phyloP scores from a whole-genome alignment of 2,888 invertebrate species.

The Macrosoma leucophasiata region DNA sequence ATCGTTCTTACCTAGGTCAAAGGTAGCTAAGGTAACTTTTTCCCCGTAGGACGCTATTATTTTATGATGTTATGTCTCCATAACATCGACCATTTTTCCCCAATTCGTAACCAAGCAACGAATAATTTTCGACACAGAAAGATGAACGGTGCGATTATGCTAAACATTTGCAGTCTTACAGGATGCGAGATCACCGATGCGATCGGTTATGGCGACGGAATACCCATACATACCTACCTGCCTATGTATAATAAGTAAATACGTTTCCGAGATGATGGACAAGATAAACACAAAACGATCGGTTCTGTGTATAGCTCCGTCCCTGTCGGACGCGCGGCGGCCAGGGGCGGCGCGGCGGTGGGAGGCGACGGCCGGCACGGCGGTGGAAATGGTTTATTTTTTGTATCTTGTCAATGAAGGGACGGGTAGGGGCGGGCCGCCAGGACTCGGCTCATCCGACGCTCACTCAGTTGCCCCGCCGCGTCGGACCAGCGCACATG shows the following conservation, averaged over 20 bases:
- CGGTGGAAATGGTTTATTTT: conserved; percentile 63
- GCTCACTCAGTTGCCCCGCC: conserved; percentile 30
- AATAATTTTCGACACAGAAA: too few species aligned
- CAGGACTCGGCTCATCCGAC: conserved; percentile 36
- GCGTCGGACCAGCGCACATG: conserved; percentile 44
- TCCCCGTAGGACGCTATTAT: too few species aligned
- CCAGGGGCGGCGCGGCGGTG: conserved; percentile 34
- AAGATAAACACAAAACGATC: conserved; percentile 64
- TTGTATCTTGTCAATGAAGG: conserved; percentile 73
- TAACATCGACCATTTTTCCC: too few species aligned
- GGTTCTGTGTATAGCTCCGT: conserved; percentile 38
- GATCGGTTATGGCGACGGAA: conserved; percentile 55
- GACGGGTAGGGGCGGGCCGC: conserved; percentile 62
- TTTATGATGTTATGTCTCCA: too few species aligned
- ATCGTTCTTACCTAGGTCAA: conserved; percentile 15
- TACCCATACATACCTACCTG: conserved; percentile 40
- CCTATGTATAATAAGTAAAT: conserved; percentile 43
- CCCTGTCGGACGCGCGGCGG: conserved; percentile 46
- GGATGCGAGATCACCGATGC: conserved; percentile 52
- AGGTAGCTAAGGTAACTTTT: conserved; percentile 21
- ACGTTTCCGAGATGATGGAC: conserved; percentile 59
- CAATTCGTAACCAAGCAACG: too few species aligned
- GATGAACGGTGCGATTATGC: too few species aligned
- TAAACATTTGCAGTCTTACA: too few species aligned
- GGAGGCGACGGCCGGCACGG: conserved; percentile 36